Base-by-base conservation (phyloP, 2,113 vertebrate genomes). In the Chlorodrepanis virens region DNA sequence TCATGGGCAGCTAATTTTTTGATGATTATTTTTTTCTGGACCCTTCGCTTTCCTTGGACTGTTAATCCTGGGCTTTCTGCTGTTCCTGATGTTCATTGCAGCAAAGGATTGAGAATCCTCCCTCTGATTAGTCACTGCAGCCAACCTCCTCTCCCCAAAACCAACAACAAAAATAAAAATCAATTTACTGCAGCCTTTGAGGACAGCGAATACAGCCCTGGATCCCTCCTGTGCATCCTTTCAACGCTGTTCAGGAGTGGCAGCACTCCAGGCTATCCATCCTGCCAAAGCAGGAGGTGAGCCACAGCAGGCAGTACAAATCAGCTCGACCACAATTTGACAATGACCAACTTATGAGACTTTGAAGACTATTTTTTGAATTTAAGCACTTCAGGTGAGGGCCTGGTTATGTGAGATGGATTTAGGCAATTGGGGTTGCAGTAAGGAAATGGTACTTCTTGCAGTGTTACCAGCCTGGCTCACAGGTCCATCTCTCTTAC, bases 1-100 rank as follows among this genome's bases (percentile, higher is more conserved):
- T 94, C 23, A 74, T 15, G 86, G 76, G 39, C 44, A 92, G 33
- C 39, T 74, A 15, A 45, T 1, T 71, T 83, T 82, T 72, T n/a
- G 12, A 44, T n/a, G 12, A 44, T 84, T 72, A 29, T 18, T 49
- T 87, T 92, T 87, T 79, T 71, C 24, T 53, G 78, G 42, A 56
- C 22, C 25, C 31, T 44, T 81, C 50, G 27, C 44, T 56, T 31
- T 70, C 59, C 35, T 87, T 75, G 78, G 57, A 72, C 47, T 67
- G 39, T 91, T 93, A 88, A 57, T 67, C 40, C 75, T 54, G 68
- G 29, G 61, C 59, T 81, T 88, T 70, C 54, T 90, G 49, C 80
- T 92, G 12, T 77, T 86, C 83, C 42, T 76, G 47, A 52, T 13
- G 2, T 82, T 90, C 63, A 69, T 3, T 45, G 54, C 92, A 37